phyloP scores from a whole-genome alignment of 2,888 invertebrate genomes.

The Amphipoea oculea region DNA sequence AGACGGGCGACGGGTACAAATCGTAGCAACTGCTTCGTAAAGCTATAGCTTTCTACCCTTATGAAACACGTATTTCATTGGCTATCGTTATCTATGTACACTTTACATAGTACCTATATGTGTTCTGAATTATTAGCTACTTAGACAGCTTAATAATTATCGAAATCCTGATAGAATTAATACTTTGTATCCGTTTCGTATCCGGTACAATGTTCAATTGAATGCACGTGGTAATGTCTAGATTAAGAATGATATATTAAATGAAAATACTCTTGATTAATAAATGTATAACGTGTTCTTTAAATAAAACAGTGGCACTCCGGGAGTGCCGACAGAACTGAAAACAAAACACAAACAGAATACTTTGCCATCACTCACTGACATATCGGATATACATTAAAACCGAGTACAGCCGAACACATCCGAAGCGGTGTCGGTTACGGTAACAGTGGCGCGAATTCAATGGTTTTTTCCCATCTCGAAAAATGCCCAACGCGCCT shows the following conservation, averaged over 20 bases:
- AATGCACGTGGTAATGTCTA: neutral
- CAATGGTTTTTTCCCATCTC: too few species aligned
- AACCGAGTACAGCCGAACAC: too few species aligned
- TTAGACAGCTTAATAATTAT: conserved; percentile 15
- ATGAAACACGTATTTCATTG: conserved; percentile 39
- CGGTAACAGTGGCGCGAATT: too few species aligned
- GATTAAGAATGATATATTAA: neutral
- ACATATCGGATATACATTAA: too few species aligned
- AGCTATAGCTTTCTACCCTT: conserved; percentile 49
- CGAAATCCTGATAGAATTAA: conserved; percentile 8
- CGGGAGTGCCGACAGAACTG: too few species aligned
- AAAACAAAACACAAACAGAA: too few species aligned
- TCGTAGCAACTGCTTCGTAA: conserved; percentile 25
- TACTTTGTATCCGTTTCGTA: conserved; percentile 4
- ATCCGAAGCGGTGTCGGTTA: too few species aligned
- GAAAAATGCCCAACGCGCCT: too few species aligned
- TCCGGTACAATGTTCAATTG: neutral
- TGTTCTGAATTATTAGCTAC: conserved; percentile 9
- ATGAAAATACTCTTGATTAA: neutral
- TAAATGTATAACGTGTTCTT: neutral
- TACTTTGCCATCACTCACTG: too few species aligned
- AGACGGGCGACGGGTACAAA: conserved; percentile 19
- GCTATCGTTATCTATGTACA: neutral
- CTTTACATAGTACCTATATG: neutral
- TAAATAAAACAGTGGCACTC: neutral